Conservation (phyloP, 2,888 invertebrate species). For the Paralinhomoeus sp. region DNA sequence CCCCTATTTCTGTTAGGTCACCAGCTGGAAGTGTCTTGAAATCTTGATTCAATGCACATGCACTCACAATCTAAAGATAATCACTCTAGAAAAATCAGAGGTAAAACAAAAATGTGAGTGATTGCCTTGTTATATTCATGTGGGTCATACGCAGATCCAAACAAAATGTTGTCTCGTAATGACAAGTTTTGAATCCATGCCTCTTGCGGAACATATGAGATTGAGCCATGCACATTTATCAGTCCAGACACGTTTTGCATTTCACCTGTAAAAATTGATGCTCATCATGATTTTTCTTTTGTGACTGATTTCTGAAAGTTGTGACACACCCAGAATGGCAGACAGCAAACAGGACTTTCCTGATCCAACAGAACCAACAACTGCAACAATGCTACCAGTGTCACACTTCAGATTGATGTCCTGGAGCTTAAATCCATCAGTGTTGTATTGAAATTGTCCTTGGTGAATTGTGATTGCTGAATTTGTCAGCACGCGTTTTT, state of each 20-base stretch:
- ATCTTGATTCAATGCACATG: slow-evolving; percentile 72
- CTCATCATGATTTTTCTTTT: too few relatives aligned
- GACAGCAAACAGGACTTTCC: slow-evolving; percentile 46
- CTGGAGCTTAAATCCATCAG: too few relatives aligned
- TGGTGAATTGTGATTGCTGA: too few relatives aligned
- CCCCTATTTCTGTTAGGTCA: slow-evolving; percentile 90
- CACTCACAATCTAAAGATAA: slow-evolving; percentile 42
- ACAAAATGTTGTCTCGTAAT: slow-evolving; percentile 68
- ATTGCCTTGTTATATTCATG: too few relatives aligned
- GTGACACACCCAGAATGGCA: slow-evolving; percentile 41
- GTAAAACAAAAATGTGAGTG: too few relatives aligned
- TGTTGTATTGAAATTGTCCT: too few relatives aligned
- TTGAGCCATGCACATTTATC: slow-evolving; percentile 28
- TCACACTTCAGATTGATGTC: too few relatives aligned
- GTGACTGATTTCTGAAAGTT: too few relatives aligned
- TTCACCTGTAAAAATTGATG: too few relatives aligned
- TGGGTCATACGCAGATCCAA: slow-evolving; percentile 30
- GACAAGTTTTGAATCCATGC: slow-evolving; percentile 97
- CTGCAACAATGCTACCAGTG: too few relatives aligned
- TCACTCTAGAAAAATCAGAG: too few relatives aligned
- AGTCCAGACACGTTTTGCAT: slow-evolving; percentile 27
- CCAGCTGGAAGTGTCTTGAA: slow-evolving; percentile 71
- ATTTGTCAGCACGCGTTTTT: too few relatives aligned
- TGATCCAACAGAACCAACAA: slow-evolving; percentile 26
- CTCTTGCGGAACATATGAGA: slow-evolving; percentile 73